phyloP scores from a whole-genome alignment of 2,113 vertebrate species.

The Prunella fulvescens region DNA sequence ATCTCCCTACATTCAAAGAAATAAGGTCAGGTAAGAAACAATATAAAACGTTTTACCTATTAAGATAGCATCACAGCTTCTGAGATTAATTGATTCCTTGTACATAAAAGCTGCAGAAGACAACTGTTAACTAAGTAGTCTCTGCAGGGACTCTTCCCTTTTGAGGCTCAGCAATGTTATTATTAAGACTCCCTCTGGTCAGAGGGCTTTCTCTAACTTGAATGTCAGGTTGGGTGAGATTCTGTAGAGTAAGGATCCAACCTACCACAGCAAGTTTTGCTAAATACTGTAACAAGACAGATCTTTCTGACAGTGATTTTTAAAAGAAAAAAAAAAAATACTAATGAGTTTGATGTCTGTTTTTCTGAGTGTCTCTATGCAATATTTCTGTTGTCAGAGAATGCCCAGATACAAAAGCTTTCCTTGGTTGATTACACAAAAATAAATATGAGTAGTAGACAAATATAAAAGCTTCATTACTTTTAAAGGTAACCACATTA shows the following conservation, averaged over 20 bases:
- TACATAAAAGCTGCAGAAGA: neutral
- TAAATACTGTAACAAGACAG: neutral
- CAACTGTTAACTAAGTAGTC: neutral
- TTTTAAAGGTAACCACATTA: neutral
- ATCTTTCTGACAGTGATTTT: neutral
- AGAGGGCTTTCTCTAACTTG: neutral
- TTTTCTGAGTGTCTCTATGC: neutral
- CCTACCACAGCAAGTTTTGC: neutral
- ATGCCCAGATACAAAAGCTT: neutral
- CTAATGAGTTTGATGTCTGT: fast-evolving
- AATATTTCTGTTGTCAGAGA: neutral
- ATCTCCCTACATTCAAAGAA: neutral
- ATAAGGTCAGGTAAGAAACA: neutral
- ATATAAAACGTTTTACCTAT: neutral
- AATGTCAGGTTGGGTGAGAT: fast-evolving
- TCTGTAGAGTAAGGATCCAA: neutral
- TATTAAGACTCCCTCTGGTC: neutral
- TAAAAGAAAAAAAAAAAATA: no score
- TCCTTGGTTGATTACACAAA: neutral
- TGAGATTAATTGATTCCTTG: neutral
- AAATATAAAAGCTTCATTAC: neutral
- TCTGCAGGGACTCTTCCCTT: neutral
- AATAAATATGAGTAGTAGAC: neutral
- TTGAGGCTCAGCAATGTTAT: neutral
- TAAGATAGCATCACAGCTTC: neutral